Conservation (phyloP, 2,113 vertebrate species). For the Aleadryas rufinucha region DNA sequence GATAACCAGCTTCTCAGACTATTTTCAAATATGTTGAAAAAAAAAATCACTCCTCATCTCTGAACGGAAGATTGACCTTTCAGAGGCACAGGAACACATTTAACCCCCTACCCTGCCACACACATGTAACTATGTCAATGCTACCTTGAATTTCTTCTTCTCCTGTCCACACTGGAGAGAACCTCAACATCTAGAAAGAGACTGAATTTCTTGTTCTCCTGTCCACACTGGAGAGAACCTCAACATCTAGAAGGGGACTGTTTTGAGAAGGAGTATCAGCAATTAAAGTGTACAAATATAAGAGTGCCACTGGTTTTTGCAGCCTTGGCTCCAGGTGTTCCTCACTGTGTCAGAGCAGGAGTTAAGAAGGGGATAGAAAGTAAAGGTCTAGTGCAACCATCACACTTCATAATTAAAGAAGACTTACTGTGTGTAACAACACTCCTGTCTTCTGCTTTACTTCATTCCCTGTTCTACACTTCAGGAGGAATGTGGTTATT, state of each 20-base stretch:
- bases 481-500: not conserved
- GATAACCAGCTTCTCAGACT: not conserved
- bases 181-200: not conserved
- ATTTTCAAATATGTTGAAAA: not conserved
- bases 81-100: not conserved
- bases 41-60: not conserved
- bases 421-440: not conserved
- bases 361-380: not conserved
- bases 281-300: not conserved
- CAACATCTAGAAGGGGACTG: not conserved
- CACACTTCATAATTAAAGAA: not conserved
- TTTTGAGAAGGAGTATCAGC: not conserved
- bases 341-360: not conserved
- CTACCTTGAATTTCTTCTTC: not conserved
- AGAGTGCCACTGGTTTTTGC: not conserved
- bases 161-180: not conserved
- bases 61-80: not conserved
- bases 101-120: not conserved
- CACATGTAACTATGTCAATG: rapidly evolving
- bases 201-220: not conserved
- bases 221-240: not conserved
- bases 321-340: not conserved
- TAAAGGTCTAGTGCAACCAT: not conserved
- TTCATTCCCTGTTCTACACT: not conserved
- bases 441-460: not conserved